Percentiles rank a stretch among this genome's conserved stretches.
Conservation (phyloP, 2,797 vertebrate species). For the Benthosema pterotum region DNA sequence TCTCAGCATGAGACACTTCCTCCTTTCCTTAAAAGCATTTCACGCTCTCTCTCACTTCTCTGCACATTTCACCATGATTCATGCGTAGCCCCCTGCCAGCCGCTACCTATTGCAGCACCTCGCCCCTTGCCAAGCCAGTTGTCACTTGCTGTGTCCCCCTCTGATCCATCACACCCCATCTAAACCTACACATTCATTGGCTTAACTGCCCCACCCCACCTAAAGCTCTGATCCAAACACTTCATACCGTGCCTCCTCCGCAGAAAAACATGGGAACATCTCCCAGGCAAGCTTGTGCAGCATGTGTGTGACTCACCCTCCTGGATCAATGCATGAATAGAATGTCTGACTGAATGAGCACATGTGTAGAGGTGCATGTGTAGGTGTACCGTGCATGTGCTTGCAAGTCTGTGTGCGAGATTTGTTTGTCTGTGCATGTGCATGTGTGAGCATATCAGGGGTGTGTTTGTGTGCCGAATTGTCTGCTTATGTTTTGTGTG, state of each 20-base stretch:
- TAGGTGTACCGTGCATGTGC: slow-evolving; percentile 5
- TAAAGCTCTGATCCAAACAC: slow-evolving; percentile 15
- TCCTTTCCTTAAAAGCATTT: neutral
- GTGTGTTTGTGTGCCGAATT: neutral
- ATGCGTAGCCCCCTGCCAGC: slow-evolving; percentile 28
- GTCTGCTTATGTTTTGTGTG: neutral
- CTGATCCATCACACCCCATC: slow-evolving; percentile 2
- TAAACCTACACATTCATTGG: slow-evolving; percentile 4
- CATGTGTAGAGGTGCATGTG: neutral
- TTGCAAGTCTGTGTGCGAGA: slow-evolving; percentile 20
- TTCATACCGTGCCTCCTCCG: slow-evolving; percentile 33
- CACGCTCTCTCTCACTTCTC: slow-evolving; percentile 1
- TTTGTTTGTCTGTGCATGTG: slow-evolving; percentile 1
- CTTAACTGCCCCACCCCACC: slow-evolving; percentile 21
- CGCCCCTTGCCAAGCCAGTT: slow-evolving; percentile 24
- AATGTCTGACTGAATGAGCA: too few relatives aligned
- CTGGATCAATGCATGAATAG: too few relatives aligned
- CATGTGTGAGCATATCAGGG: slow-evolving; percentile 19
- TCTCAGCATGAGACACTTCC: slow-evolving; percentile 15
- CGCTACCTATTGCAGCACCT: neutral
- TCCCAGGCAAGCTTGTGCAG: neutral
- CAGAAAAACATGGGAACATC: neutral
- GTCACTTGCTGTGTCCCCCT: slow-evolving; percentile 37
- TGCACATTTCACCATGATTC: slow-evolving; percentile 21
- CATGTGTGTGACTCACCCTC: neutral